These are phyloP conservation scores for Melanotaenia trifasciata DNA, from an alignment of 2,797 vertebrate species.

Conservation along the genomic window DNA sequence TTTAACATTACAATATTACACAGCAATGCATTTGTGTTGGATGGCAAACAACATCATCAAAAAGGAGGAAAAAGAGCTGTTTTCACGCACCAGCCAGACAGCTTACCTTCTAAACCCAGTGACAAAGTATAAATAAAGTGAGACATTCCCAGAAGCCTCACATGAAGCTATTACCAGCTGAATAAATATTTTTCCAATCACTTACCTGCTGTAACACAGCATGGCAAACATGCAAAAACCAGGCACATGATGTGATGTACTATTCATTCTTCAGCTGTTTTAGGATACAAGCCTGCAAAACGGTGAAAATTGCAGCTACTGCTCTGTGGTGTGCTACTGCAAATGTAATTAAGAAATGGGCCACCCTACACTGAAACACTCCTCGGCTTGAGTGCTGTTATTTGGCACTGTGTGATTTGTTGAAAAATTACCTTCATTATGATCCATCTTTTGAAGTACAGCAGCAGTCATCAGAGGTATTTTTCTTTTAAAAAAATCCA, in stretches of 20 bases:
- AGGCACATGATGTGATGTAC: slow-evolving; percentile 24
- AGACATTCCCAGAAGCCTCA: slow-evolving; percentile 50
- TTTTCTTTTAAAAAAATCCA: slow-evolving; percentile 14
- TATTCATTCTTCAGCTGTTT: slow-evolving; percentile 27
- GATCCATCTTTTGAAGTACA: not conserved
- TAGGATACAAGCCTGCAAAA: slow-evolving; percentile 23
- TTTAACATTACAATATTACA: slow-evolving; percentile 22
- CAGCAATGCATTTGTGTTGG: slow-evolving; percentile 16
- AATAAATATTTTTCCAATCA: slow-evolving; percentile 63
- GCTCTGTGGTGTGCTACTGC: slow-evolving; percentile 56
- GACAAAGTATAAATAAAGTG: slow-evolving; percentile 62
- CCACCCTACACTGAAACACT: slow-evolving; percentile 12
- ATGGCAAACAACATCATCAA: slow-evolving; percentile 3
- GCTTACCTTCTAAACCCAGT: slow-evolving; percentile 23
- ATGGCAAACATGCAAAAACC: slow-evolving; percentile 36
- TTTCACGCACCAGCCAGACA: slow-evolving; percentile 24
- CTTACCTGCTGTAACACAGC: slow-evolving; percentile 49
- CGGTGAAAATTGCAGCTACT: slow-evolving; percentile 43
- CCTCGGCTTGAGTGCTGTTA: slow-evolving; percentile 8
- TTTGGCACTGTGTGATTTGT: slow-evolving; percentile 23
- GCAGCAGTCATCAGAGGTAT: not conserved
- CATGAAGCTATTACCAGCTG: slow-evolving; percentile 41
- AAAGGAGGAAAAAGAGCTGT: slow-evolving; percentile 6
- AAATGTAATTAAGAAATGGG: slow-evolving; percentile 42
- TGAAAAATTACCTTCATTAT: slow-evolving; percentile 43